phyloP scores from a whole-genome alignment of 2,113 vertebrate species.

The Empidonax alnorum region DNA sequence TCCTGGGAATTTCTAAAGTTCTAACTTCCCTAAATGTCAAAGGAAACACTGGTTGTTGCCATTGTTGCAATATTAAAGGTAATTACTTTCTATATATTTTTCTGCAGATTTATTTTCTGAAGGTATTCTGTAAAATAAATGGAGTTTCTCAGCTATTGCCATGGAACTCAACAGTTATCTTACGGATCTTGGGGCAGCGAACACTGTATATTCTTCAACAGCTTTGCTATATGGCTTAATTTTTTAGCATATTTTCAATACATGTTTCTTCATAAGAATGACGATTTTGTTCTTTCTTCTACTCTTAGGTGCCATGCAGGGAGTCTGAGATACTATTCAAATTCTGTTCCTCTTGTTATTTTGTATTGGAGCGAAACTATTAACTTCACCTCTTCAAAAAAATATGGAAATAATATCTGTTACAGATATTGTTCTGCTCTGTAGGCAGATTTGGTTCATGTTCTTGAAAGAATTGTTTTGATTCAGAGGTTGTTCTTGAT shows the following conservation, averaged over 20 bases:
- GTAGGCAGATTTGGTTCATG: not conserved
- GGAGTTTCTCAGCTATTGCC: not conserved
- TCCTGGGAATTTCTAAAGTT: not conserved
- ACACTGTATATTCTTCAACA: not conserved
- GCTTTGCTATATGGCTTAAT: not conserved
- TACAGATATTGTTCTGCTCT: not conserved
- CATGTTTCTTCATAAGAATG: not conserved
- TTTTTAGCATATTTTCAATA: slow-evolving; percentile 18
- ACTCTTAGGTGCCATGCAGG: not conserved
- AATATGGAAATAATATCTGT: not conserved
- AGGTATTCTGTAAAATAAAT: not conserved
- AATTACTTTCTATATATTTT: not conserved
- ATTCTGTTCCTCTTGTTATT: not conserved
- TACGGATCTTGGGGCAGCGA: not conserved
- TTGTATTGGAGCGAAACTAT: not conserved
- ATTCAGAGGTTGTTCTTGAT: slow-evolving; percentile 48
- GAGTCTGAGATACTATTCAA: not conserved
- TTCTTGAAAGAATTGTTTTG: not conserved
- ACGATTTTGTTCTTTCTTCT: not conserved
- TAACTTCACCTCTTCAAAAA: not conserved
- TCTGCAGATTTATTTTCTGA: not conserved
- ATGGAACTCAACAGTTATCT: not conserved
- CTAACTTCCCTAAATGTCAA: not conserved
- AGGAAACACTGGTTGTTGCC: not conserved
- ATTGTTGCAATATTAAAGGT: not conserved